These are phyloP conservation scores for Formica selysi DNA, from an alignment of 1,140 invertebrate genomes.

Conservation along the genomic window DNA sequence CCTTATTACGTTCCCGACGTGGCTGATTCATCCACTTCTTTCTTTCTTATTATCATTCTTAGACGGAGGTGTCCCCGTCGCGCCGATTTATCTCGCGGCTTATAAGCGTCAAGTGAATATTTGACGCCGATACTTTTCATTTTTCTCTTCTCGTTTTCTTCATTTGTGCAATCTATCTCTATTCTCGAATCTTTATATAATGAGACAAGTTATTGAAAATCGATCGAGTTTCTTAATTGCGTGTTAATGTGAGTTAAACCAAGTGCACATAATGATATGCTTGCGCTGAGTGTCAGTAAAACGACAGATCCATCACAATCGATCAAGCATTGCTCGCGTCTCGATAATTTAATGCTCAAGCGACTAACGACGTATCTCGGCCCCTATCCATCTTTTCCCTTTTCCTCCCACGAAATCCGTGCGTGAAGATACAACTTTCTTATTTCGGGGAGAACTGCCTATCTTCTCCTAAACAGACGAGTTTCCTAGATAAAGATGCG, in stretches of 20 bases:
- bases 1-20: slow-evolving; percentile 73
- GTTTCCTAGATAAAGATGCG: neutral
- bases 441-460: slow-evolving; percentile 29
- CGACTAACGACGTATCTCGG: slow-evolving; percentile 56
- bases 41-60: slow-evolving; percentile 37
- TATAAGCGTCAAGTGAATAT: slow-evolving; percentile 24
- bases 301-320: slow-evolving; percentile 62
- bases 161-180: neutral
- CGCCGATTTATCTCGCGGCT: slow-evolving; percentile 39
- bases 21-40: neutral
- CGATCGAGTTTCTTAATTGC: neutral
- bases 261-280: slow-evolving; percentile 31
- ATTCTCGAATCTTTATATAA: neutral
- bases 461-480: slow-evolving; percentile 41
- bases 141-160: neutral
- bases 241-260: neutral
- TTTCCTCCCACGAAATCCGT: slow-evolving; percentile 18
- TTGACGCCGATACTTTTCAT: neutral
- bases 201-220: neutral
- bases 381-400: slow-evolving; percentile 56
- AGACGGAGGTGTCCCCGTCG: neutral
- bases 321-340: slow-evolving; percentile 57
- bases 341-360: slow-evolving; percentile 62
- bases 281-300: slow-evolving; percentile 26
- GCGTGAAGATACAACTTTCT: slow-evolving; percentile 41